Conservation (phyloP, 2,113 vertebrate species). For the Coptodon bakossiorum region DNA sequence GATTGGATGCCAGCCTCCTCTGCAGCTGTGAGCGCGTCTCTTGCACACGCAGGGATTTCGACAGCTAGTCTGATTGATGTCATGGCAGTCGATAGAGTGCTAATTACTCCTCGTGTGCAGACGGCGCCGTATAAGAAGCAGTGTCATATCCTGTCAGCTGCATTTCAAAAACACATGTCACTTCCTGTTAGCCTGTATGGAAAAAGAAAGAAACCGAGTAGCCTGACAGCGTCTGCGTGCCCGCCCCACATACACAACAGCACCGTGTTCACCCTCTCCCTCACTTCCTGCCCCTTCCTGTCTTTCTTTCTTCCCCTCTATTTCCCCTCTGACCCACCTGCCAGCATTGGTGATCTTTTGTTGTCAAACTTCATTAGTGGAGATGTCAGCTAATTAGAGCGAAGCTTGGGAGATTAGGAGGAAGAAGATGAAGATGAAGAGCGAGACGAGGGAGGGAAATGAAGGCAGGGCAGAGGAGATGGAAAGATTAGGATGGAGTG, state of each 20-base stretch:
- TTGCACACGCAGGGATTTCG: conserved; percentile 17
- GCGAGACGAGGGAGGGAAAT: neutral
- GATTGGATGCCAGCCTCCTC: conserved; percentile 16
- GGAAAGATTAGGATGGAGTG: conserved; percentile 47
- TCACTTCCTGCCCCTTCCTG: neutral
- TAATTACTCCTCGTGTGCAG: conserved; percentile 70
- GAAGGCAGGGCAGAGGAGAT: conserved; percentile 8
- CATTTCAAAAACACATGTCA: conserved; percentile 78
- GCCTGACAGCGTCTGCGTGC: conserved; percentile 51
- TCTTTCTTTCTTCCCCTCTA: rapidly evolving
- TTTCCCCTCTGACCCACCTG: conserved; percentile 38
- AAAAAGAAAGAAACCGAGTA: conserved; percentile 9
- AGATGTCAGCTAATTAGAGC: conserved; percentile 54
- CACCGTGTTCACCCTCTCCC: neutral
- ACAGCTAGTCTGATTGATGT: conserved; percentile 64
- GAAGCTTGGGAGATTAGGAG: conserved; percentile 42
- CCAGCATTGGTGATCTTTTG: conserved; percentile 51
- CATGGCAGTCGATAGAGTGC: conserved; percentile 54
- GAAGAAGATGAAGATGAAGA: conserved; percentile 42
- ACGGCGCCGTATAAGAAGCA: conserved; percentile 39
- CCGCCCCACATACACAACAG: neutral
- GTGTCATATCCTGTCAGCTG: conserved; percentile 86
- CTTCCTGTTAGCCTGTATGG: conserved; percentile 78
- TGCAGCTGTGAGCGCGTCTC: conserved; percentile 1
- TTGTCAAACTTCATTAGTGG: conserved; percentile 65